Evolutionary conservation across 2,113 vertebrate genomes (phyloP), one percentile per base, ranked within the genome.

Genomic region (Tragelaphus imberbis): DNA sequence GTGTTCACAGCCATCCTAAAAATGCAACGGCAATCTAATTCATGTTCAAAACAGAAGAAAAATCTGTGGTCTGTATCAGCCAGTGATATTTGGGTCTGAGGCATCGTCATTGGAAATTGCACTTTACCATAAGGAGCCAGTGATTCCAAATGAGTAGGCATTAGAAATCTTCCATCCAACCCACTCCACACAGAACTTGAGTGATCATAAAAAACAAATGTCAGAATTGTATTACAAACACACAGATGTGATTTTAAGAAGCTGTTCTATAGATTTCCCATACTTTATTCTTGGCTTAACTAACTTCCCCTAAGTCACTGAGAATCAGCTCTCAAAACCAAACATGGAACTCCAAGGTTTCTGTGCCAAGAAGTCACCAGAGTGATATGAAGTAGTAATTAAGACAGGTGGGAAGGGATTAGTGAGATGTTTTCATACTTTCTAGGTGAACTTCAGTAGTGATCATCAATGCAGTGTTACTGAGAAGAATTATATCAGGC

Each of bases 401-500:
- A 25, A 11, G 81, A 85, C 58, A 7, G 0, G 65, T 87, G 75
- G 51, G 13, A 79, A 86, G 82, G 2, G 4, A 4, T 84, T 88
- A 87, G 89, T 81, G 89, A 65, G 88, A 95, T 95, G 84, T 97
- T 71, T 33, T 77, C 87, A 77, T 49, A 16, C 49, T 51, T 19
- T 6, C 0, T 40, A 90, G 55, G 8, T 96, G 40, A 93, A 80
- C 90, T 96, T 63, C 84, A 92, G 84, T 95, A 92, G 92, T 90
- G 58, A 56, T 84, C 96, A 96, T 96, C 97, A 86, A 89, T 94
- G 63, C 49, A 58, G 10, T 27, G 79, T 91, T 92, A 93, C 84
- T 51, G 93, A 77, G 84, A 91, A 63, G 94, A 98, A 95, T 94
- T 90, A 90, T 85, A 68, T 94, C 94, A 56, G 12, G 33, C 79